Percentiles rank a stretch among this genome's conserved stretches.
Evolutionary conservation across 2,888 invertebrate genomes (phyloP).

Genomic region (Fragum sueziense): DNA sequence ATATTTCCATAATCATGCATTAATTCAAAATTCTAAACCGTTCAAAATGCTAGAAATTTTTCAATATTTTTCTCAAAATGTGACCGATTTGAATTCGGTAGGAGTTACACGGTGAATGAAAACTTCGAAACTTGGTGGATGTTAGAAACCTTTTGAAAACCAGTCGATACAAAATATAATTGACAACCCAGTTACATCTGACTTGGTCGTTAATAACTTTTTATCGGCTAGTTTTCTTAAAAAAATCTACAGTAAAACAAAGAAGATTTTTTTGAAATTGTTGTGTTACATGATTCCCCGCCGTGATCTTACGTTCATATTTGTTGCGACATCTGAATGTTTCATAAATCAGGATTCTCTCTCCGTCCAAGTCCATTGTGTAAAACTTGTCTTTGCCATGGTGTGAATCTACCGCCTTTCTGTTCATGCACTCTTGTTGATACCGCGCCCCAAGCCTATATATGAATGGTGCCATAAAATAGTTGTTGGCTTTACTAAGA

Average conservation of each 20-base stretch:
- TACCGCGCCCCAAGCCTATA: not conserved
- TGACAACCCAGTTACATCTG: not conserved
- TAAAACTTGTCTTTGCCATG: constrained; percentile 2
- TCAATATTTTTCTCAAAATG: too few relatives aligned
- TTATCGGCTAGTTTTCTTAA: not conserved
- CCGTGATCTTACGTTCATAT: not conserved
- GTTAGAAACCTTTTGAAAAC: not conserved
- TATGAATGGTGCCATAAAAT: too few relatives aligned
- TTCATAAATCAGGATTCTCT: not conserved
- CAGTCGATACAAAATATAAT: not conserved
- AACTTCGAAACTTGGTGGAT: not conserved
- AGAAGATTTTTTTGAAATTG: not conserved
- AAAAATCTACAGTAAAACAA: not conserved
- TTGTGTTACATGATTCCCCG: too few relatives aligned
- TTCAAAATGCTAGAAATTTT: too few relatives aligned
- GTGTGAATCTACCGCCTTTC: not conserved
- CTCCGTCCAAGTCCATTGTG: not conserved
- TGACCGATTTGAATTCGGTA: too few relatives aligned
- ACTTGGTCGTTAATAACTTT: not conserved
- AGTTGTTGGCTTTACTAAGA: too few relatives aligned
- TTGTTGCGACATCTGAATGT: not conserved
- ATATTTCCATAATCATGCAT: too few relatives aligned
- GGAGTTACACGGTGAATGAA: too few relatives aligned
- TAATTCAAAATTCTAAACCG: too few relatives aligned
- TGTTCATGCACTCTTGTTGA: not conserved